These are phyloP conservation scores for Echinarachnius parma DNA, from an alignment of 53 echinoderm and acorn worm species.

Conservation along the genomic window DNA sequence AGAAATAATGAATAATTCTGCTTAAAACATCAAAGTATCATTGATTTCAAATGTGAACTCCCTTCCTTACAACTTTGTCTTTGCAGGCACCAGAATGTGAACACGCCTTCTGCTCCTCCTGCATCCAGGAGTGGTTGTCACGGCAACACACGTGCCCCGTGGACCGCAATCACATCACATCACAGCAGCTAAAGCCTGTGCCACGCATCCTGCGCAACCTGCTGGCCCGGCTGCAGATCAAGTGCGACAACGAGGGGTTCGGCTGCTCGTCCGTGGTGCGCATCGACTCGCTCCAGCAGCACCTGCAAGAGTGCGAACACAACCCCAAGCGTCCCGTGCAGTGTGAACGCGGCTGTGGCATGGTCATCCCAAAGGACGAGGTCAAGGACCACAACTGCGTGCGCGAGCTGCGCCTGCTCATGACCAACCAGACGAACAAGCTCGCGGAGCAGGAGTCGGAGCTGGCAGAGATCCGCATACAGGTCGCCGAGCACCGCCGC, in stretches of 20 bases:
- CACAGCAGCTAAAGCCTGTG: constrained; percentile 88
- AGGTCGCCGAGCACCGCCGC: constrained; percentile 65
- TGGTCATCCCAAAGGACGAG: constrained; percentile 98
- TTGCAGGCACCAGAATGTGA: constrained; percentile 94
- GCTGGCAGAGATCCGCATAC: constrained; percentile 72
- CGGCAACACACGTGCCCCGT: constrained; percentile 92
- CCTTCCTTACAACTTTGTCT: too few relatives aligned
- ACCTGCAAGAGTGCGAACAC: constrained; percentile 89
- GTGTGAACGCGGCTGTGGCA: constrained; percentile 83
- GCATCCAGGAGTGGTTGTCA: constrained; percentile 92
- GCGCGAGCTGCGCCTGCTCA: constrained; percentile 69
- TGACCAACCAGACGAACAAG: constrained; percentile 71
- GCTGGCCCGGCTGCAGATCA: constrained; percentile 76
- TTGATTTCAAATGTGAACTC: too few relatives aligned
- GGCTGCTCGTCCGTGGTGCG: constrained; percentile 79
- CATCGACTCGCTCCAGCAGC: constrained; percentile 75
- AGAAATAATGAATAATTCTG: too few relatives aligned
- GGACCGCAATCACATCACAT: constrained; percentile 85
- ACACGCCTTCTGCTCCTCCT: constrained; percentile 89
- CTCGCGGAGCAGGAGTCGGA: constrained; percentile 67
- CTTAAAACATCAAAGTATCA: too few relatives aligned
- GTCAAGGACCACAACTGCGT: constrained; percentile 90
- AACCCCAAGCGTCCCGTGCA: constrained; percentile 95
- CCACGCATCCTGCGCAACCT: constrained; percentile 94
- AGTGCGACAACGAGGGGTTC: constrained; percentile 84